Evolutionary conservation across 2,888 invertebrate species (phyloP).

Genomic region (Anoncus sp.): DNA sequence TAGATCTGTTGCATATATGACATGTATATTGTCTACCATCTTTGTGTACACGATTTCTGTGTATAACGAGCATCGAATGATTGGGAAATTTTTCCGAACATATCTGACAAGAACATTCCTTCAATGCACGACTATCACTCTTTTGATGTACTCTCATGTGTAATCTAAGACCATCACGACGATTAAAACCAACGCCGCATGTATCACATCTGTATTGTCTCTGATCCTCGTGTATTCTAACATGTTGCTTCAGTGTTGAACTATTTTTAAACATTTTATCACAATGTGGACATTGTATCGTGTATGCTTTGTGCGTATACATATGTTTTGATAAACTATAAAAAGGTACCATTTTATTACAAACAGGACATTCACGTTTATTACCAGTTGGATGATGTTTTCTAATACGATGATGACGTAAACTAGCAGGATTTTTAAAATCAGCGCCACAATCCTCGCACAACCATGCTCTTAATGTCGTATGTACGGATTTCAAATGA

Average conservation of each 20-base stretch:
- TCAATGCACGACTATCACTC: constrained; percentile 78
- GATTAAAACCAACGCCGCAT: constrained; percentile 81
- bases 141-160: constrained; percentile 81
- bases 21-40: constrained; percentile 81
- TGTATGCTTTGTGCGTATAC: constrained; percentile 81
- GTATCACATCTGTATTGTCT: constrained; percentile 81
- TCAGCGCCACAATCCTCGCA: constrained; percentile 82
- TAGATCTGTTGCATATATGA: constrained; percentile 81
- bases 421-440: constrained; percentile 81
- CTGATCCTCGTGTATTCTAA: constrained; percentile 81
- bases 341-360: constrained; percentile 80
- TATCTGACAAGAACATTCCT: constrained; percentile 81
- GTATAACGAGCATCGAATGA: constrained; percentile 81
- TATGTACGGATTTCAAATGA: constrained; percentile 81
- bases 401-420: constrained; percentile 80
- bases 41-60: constrained; percentile 80
- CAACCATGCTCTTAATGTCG: constrained; percentile 78
- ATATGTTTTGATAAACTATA: constrained; percentile 82
- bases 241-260: constrained; percentile 81
- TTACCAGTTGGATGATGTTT: constrained; percentile 80
- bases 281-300: constrained; percentile 81
- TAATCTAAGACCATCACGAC: constrained; percentile 79
- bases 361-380: constrained; percentile 79
- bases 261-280: constrained; percentile 82
- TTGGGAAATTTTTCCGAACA: constrained; percentile 82